Conservation (phyloP, 2,797 vertebrate genomes). For the Carcharodon carcharias region DNA sequence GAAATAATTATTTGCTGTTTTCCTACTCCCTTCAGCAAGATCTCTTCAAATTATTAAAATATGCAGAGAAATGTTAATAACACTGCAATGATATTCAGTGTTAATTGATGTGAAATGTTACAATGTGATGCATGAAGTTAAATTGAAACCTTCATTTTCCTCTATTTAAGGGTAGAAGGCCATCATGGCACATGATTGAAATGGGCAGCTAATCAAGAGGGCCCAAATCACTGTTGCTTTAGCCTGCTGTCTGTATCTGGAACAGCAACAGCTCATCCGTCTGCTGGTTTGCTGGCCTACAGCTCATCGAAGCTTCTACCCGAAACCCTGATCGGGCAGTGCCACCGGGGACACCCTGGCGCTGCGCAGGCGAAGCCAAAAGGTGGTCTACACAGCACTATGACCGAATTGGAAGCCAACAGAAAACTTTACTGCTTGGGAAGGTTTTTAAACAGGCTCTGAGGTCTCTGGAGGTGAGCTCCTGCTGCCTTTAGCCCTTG, state of each 20-base stretch:
- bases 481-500: too few relatives aligned
- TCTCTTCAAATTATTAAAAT: background rate
- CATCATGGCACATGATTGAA: background rate
- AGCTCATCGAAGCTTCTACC: too few relatives aligned
- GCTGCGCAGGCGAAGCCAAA: background rate
- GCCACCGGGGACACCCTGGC: background rate
- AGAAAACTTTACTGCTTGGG: background rate
- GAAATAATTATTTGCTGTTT: slow-evolving; percentile 13
- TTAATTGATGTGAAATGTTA: slow-evolving; percentile 26
- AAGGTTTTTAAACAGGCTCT: background rate
- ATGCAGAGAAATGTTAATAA: slow-evolving; percentile 10
- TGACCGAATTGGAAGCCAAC: background rate
- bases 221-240: background rate
- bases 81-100: background rate
- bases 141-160: background rate
- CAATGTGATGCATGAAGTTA: background rate
- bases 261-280: background rate
- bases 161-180: background rate
- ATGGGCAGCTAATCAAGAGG: background rate
- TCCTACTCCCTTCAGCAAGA: background rate
- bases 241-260: background rate
- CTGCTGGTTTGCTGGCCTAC: background rate
- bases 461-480: background rate
- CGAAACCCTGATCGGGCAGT: too few relatives aligned
- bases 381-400: background rate